These are phyloP conservation scores for Tenthredo livida DNA, from an alignment of 2,888 invertebrate genomes.

Conservation along the genomic window DNA sequence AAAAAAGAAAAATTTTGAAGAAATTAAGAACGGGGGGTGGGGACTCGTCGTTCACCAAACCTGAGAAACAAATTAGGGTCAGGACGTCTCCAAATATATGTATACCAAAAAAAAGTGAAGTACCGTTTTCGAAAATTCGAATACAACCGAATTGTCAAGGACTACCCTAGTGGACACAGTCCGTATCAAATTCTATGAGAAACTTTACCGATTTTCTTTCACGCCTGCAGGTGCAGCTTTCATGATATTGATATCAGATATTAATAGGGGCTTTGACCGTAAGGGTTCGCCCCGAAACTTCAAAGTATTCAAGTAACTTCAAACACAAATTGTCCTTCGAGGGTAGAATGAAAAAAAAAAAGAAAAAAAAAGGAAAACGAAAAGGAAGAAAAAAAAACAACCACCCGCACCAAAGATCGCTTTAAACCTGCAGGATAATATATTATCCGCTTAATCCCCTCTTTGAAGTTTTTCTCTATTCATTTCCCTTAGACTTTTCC, in stretches of 20 bases:
- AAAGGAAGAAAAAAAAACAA: neutral
- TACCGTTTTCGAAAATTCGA: too few relatives aligned
- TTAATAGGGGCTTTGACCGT: neutral
- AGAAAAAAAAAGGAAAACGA: neutral
- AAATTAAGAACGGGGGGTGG: neutral
- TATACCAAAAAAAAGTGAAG: too few relatives aligned
- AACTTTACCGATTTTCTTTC: conserved; percentile 15
- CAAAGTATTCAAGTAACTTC: neutral
- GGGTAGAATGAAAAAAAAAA: neutral
- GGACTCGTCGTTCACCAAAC: conserved; percentile 42
- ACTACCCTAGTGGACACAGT: too few relatives aligned
- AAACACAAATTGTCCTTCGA: neutral
- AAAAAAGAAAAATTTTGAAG: neutral
- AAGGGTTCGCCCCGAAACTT: neutral
- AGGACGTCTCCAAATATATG: too few relatives aligned
- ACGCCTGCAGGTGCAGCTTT: neutral
- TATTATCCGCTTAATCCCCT: neutral
- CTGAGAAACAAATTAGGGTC: conserved; percentile 43
- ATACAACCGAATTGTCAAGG: too few relatives aligned
- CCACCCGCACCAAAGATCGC: neutral
- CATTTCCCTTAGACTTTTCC: neutral
- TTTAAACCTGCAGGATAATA: neutral
- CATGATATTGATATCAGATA: too few relatives aligned
- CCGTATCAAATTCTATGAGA: neutral
- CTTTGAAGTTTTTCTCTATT: neutral